Evolutionary conservation across 2,113 vertebrate genomes (phyloP).

Genomic region (Podarcis muralis): DNA sequence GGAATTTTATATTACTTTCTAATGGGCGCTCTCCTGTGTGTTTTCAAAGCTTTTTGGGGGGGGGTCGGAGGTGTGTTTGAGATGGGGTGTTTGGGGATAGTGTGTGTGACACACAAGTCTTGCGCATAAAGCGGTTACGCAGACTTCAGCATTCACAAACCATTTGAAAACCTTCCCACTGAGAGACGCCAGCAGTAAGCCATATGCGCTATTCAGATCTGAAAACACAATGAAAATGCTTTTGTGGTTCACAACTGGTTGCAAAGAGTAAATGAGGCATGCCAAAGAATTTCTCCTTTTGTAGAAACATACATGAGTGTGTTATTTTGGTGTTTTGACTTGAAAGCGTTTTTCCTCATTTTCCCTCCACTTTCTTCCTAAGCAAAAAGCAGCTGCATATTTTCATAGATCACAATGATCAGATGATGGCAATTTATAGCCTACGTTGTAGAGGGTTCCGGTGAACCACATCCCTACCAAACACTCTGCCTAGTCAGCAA

Average conservation of each 20-base stretch:
- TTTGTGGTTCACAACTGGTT: conserved; percentile 29
- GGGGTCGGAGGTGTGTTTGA: neutral
- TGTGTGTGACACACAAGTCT: neutral
- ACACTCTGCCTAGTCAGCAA: conserved; percentile 11
- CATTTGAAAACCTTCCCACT: neutral
- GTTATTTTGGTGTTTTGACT: conserved; percentile 33
- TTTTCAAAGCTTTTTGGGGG: conserved; percentile 13
- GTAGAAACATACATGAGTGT: conserved; percentile 19
- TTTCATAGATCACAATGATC: conserved; percentile 39
- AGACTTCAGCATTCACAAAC: conserved; percentile 28
- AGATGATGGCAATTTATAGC: conserved; percentile 27
- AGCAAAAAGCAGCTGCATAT: conserved; percentile 29
- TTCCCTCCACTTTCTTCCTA: neutral
- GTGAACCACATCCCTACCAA: conserved; percentile 30
- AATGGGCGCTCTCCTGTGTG: neutral
- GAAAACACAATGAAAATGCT: conserved; percentile 43
- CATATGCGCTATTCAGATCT: conserved; percentile 7
- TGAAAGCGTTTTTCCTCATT: conserved; percentile 46
- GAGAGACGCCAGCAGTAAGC: conserved; percentile 7
- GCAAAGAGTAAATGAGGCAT: conserved; percentile 27
- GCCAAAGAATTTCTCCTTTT: neutral
- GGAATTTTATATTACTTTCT: conserved; percentile 27
- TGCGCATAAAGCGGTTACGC: neutral
- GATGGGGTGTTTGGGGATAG: neutral
- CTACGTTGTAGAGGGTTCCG: conserved; percentile 15